phyloP scores from a whole-genome alignment of 2,113 vertebrate genomes.

The Platycercus adscitus region DNA sequence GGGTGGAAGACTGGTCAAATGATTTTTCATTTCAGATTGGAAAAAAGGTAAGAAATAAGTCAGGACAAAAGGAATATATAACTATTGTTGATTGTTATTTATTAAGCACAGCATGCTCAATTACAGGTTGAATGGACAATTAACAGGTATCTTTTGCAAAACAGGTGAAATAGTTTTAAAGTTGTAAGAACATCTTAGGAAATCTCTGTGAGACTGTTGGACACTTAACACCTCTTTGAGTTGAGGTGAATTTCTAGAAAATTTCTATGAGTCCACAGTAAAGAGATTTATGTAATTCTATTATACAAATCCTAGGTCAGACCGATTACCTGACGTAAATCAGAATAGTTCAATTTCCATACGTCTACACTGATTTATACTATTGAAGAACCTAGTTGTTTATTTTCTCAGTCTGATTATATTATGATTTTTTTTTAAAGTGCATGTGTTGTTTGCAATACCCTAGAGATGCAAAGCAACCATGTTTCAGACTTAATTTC shows the following conservation, averaged over 20 bases:
- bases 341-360: neutral
- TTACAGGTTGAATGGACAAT: neutral
- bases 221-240: neutral
- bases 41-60: neutral
- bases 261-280: neutral
- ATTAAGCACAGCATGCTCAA: neutral
- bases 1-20: fast-evolving
- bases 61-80: neutral
- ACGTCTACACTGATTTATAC: neutral
- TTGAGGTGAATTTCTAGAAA: neutral
- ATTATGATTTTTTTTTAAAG: neutral
- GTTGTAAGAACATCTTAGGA: neutral
- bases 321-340: neutral
- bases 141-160: neutral
- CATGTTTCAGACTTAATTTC: neutral
- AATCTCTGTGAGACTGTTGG: neutral
- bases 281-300: neutral
- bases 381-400: neutral
- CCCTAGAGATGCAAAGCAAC: neutral
- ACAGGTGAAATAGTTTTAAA: neutral
- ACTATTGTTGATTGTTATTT: neutral
- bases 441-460: neutral
- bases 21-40: neutral
- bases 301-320: neutral
- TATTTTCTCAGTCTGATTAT: neutral